These are phyloP conservation scores for Nixonia krombeini DNA, from an alignment of 1,140 invertebrate species.

Conservation along the genomic window DNA sequence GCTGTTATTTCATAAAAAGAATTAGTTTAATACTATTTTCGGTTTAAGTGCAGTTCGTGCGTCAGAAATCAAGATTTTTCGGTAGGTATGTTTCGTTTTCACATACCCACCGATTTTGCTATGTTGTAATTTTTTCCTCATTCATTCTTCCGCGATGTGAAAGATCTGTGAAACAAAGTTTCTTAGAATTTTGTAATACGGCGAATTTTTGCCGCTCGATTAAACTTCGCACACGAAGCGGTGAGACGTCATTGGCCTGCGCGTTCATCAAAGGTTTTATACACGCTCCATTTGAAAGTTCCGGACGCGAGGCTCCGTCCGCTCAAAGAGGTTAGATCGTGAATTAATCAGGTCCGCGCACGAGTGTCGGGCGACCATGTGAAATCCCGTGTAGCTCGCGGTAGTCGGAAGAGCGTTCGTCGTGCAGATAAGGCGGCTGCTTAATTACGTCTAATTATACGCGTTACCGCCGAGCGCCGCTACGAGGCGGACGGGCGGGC, in stretches of 20 bases:
- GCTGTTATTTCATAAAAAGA: no score
- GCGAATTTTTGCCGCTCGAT: no score
- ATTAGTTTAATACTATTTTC: no score
- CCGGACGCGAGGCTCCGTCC: not conserved
- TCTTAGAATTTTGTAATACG: no score
- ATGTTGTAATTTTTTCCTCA: not conserved
- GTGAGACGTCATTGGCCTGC: no score
- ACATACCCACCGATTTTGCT: no score
- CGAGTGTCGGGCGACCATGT: slow-evolving; percentile 9
- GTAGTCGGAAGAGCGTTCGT: slow-evolving; percentile 11
- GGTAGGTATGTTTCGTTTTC: no score
- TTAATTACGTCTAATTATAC: slow-evolving; percentile 68
- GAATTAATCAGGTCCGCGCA: slow-evolving; percentile 28
- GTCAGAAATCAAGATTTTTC: no score
- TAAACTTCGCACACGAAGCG: no score
- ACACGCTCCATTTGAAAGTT: not conserved
- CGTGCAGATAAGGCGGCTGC: slow-evolving; percentile 55
- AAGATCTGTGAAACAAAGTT: no score
- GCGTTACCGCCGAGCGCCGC: slow-evolving; percentile 37
- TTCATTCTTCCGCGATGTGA: no score
- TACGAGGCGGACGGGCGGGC: slow-evolving; percentile 22
- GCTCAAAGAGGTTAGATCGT: slow-evolving; percentile 16
- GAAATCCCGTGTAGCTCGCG: slow-evolving; percentile 18
- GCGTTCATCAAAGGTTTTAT: not conserved
- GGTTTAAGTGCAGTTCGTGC: no score